A percentile compares a stretch with the other conserved stretches of the same genome.
Evolutionary conservation across 2,888 invertebrate species (phyloP).

Genomic region (Biston stratarius): DNA sequence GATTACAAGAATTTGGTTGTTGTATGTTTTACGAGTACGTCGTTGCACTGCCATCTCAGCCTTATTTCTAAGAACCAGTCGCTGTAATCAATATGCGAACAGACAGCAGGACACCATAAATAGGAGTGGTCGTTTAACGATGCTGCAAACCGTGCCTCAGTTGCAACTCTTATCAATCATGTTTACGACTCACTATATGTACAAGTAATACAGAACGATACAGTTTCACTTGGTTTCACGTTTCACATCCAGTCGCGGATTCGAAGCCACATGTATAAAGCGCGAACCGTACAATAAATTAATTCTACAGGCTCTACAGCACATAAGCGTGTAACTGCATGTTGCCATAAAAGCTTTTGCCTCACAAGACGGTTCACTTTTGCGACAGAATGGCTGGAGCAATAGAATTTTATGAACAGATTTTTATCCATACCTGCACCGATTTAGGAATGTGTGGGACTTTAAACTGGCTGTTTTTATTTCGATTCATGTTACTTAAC

Average conservation of each 20-base stretch:
- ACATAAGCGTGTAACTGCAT: background rate
- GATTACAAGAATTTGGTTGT: no score
- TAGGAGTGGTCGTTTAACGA: constrained; percentile 76
- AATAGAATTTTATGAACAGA: constrained; percentile 59
- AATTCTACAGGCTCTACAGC: background rate
- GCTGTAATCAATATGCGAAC: constrained; percentile 73
- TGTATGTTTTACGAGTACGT: background rate
- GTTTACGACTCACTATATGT: constrained; percentile 53
- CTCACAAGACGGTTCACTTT: background rate
- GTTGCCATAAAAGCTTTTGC: background rate
- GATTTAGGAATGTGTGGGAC: constrained; percentile 28
- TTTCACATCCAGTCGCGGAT: constrained; percentile 33
- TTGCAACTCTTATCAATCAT: constrained; percentile 75
- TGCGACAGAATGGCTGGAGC: constrained; percentile 48
- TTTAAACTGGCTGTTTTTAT: constrained; percentile 27
- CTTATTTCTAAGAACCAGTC: constrained; percentile 56
- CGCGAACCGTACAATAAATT: no score
- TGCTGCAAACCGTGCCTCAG: constrained; percentile 67
- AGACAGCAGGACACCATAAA: constrained; percentile 77
- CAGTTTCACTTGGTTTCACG: constrained; percentile 65
- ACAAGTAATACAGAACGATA: constrained; percentile 40
- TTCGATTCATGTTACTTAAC: constrained; percentile 22
- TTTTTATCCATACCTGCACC: constrained; percentile 32
- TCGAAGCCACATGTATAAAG: constrained; percentile 20
- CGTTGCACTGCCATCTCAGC: constrained; percentile 47